Percentiles rank a stretch among this genome's conserved stretches.
phyloP scores from a whole-genome alignment of 2,113 vertebrate genomes.

The Urocynchramus pylzowi region DNA sequence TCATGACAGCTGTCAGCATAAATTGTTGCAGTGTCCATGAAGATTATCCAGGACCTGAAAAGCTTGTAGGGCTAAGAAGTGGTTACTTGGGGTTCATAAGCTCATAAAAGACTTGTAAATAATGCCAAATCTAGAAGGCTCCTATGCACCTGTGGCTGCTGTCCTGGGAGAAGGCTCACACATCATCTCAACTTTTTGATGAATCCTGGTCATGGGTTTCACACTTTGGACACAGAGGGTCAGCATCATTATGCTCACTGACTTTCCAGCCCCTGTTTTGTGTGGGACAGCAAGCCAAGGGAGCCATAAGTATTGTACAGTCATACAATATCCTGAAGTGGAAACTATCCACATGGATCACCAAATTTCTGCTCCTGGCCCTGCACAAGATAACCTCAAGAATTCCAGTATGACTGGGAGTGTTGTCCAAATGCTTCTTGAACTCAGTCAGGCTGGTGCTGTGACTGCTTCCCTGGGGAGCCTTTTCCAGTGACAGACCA shows the following conservation, averaged over 20 bases:
- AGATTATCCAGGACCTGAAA: neutral
- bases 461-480: neutral
- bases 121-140: neutral
- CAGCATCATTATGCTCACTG: accelerated
- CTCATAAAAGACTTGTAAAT: neutral
- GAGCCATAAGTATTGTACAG: accelerated
- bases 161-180: neutral
- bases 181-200: neutral
- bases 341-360: neutral
- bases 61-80: neutral
- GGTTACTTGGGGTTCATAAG: neutral
- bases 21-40: neutral
- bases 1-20: neutral
- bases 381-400: neutral
- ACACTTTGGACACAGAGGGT: accelerated
- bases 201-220: neutral
- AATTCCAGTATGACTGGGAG: too few species aligned
- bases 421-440: neutral
- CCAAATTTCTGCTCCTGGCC: neutral
- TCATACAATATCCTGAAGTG: neutral
- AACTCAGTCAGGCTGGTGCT: neutral
- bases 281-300: neutral
- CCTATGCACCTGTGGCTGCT: neutral
- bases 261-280: neutral
- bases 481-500: neutral